Evolutionary conservation across 2,888 invertebrate genomes (phyloP), one percentile per base, ranked within the genome.

Genomic region (Rotaria sp.): DNA sequence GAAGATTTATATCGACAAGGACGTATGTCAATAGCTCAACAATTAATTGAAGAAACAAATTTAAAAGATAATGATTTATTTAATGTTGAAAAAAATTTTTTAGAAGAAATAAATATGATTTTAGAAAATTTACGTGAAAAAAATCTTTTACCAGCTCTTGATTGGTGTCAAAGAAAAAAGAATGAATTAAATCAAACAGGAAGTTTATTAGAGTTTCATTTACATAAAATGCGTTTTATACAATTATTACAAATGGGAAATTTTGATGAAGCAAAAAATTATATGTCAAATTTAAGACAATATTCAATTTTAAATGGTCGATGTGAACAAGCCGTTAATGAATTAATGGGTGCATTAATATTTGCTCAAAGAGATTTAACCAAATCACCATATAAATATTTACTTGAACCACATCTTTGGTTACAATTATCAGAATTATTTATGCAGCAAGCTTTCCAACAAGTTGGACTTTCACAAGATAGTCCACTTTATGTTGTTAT

Each of bases 341-440:
- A 59, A n/a, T 52, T 86, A 11, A 86, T 86, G 86, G 86, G 85
- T 38, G 74, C 86, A 48, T 67, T 86, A 18, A 45, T 86, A 38
- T 86, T 85, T 67, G 45, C 85, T 15, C 45, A 15, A 55, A 48
- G 75, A 24, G 85, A 84, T 52, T 30, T 86, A 15, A n/a, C 75
- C 45, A 59, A 85, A 59, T 85, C 86, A 41, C 86, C 86, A 0
- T 86, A 86, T 84, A 80, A 84, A 15, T 85, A 41, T 80, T 85
- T 67, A 35, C 84, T 86, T 41, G 85, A 84, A 80, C 57, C 85
- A 35, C 80, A 85, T 45, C 48, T 86, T 48, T 86, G 86, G 86
- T 52, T 80, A 80, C 85, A 86, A 85, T 84, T 85, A 30, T 75
- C 67, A 38, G 86, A 86, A 48, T 85, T 85, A 48, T 86, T 86